Evolutionary conservation across 1,140 invertebrate genomes (phyloP), one percentile per base, ranked within the genome.

Genomic region (Solenopsis invicta): DNA sequence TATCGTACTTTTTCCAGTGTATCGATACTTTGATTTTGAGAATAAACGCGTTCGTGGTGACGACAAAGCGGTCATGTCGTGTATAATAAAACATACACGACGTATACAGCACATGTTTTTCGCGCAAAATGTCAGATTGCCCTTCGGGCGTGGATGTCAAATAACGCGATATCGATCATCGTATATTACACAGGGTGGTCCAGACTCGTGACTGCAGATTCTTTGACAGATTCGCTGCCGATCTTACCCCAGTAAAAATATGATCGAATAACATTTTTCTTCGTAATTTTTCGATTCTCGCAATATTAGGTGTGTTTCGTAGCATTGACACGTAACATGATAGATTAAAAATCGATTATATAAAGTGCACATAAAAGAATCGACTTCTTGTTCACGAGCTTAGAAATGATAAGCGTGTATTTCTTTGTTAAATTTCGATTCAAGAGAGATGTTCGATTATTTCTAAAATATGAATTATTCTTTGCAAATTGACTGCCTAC

Each of bases 141-240:
- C 24, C 45, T 50, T 45, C 66, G n/a, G 50, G n/a, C 64, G 21
- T 71, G 34, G 48, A 80, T 67, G 62, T 52, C 45, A 69, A 80
- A 80, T 80, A 80, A 80, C 64, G 62, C 5, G 48, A 80, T 80
- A 80, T 80, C 34, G 66, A 80, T 67, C 76, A 80, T 52, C 61
- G 45, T 52, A 67, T 78, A 52, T 78, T 56, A 29, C 16, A 71
- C n/a, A 29, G 5, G 8, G 16, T 72, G 21, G 48, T 71, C 52
- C 48, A 45, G 6, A 6, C 24, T 82, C 24, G 52, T 52, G 37
- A 72, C 59, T 72, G 18, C 52, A 29, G 21, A 52, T 72, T 56
- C 13, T 34, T 69, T 59, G 37, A 59, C 10, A 71, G 21, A 59
- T 59, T 56, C n/a, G 16, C 16, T 29, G 41, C 6, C 18, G 50